Evolutionary conservation across 2,888 invertebrate species (phyloP), one percentile per base, ranked within the genome.

Genomic region (Tetheella fluctuosa): DNA sequence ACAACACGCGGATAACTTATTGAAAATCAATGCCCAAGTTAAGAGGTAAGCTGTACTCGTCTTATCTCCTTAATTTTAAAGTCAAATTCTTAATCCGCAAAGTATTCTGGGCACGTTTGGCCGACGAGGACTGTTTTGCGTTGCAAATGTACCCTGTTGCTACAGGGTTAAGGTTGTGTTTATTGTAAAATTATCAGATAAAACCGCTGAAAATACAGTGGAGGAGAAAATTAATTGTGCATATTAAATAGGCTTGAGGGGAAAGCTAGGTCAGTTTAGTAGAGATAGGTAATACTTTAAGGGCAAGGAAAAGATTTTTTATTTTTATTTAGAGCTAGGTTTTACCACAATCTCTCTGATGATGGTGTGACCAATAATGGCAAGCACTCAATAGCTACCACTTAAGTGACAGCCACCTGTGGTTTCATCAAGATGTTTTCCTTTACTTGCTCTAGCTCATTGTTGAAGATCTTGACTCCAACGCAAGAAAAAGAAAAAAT

Each of bases 61-160:
- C 77, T 83, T 82, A 85, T 83, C 84, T 77, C 67, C 82, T 77
- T 81, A 74, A 86, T 88, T 86, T 85, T 77, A 86, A 88, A 86
- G 81, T 84, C 84, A 86, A 86, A 88, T 88, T 82, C 77, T 75
- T 81, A 84, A 84, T 84, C 83, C 79, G 64, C 64, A 64, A 77
- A 79, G 77, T 80, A 82, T 81, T 80, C 80, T 66, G 70, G 63
- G 69, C 78, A 73, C 79, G 80, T 78, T 59, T 58, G 59, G 55
- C 61, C 57, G 58, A 48, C 48, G 48, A 74, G 68, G 67, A 68
- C 80, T 81, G 76, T 70, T 86, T 85, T 85, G 86, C 76, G 69
- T 83, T 83, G 83, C 85, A 83, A 86, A 86, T 84, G 63, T 59
- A 64, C 67, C 62, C 60, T 48, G 48, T 48, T 48, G 10, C 53